phyloP scores from a whole-genome alignment of 2,888 invertebrate species.

The Hoplodrina blanda region DNA sequence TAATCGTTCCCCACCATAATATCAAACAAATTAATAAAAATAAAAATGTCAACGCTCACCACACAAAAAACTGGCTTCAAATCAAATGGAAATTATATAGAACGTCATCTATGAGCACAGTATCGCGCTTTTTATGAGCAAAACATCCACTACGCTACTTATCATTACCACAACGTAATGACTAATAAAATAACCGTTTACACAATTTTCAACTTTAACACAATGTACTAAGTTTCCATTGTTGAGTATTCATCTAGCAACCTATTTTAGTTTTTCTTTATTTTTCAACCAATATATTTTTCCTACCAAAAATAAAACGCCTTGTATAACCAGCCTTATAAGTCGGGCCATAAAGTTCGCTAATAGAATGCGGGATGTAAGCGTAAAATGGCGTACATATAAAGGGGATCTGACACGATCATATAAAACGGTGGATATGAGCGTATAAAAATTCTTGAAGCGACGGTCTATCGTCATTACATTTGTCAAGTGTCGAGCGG shows the following conservation, averaged over 20 bases:
- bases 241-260: conserved; percentile 67
- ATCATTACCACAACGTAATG: conserved; percentile 63
- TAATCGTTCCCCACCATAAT: conserved; percentile 66
- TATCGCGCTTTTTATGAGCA: conserved; percentile 85
- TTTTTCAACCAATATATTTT: conserved; percentile 57
- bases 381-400: conserved; percentile 68
- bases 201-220: conserved; percentile 64
- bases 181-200: conserved; percentile 50
- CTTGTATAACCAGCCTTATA: conserved; percentile 58
- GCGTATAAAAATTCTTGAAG: conserved; percentile 89
- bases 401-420: conserved; percentile 85
- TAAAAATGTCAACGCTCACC: conserved; percentile 83
- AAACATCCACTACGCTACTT: conserved; percentile 82
- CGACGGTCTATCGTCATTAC: conserved; percentile 87
- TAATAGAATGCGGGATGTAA: conserved; percentile 34
- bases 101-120: conserved; percentile 84
- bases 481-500: conserved; percentile 89
- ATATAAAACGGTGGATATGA: conserved; percentile 89
- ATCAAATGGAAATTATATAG: conserved; percentile 87
- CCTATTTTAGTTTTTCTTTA: conserved; percentile 72
- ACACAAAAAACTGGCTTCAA: conserved; percentile 76
- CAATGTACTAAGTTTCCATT: conserved; percentile 55
- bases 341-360: conserved; percentile 15
- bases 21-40: conserved; percentile 86
- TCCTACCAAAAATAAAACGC: background rate